phyloP scores from a whole-genome alignment of 2,113 vertebrate genomes.

The Fukomys damarensis region DNA sequence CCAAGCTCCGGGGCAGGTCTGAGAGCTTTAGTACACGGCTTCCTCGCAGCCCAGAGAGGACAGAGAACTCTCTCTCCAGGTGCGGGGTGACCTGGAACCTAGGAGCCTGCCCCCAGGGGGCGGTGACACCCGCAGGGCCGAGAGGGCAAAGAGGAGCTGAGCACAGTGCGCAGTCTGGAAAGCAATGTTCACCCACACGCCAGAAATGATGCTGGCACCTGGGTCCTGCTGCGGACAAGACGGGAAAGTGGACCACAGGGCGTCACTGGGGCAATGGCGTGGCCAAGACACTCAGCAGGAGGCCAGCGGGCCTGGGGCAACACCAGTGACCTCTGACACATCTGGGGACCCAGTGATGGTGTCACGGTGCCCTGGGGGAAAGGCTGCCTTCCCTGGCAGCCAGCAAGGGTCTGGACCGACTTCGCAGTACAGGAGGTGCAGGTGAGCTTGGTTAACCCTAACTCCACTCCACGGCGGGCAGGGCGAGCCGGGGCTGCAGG shows the following conservation, averaged over 20 bases:
- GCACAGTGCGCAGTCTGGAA: background rate
- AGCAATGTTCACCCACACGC: fast-evolving
- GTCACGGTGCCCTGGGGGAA: fast-evolving
- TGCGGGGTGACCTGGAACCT: fast-evolving
- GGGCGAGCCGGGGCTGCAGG: background rate
- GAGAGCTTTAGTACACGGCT: too few species aligned
- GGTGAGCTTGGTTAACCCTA: background rate
- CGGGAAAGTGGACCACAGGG: fast-evolving
- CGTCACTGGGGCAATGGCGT: background rate
- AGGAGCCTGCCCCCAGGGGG: background rate
- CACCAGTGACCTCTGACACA: fast-evolving
- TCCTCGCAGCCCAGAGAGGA: background rate
- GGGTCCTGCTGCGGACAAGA: background rate
- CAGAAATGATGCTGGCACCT: background rate
- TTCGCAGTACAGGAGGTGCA: fast-evolving
- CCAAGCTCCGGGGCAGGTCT: background rate
- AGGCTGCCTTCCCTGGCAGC: background rate
- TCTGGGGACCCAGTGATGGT: too few species aligned
- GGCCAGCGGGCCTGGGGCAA: background rate
- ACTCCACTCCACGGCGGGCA: background rate
- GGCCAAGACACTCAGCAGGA: background rate
- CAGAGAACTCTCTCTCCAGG: background rate
- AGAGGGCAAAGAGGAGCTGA: background rate
- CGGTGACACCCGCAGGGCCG: fast-evolving
- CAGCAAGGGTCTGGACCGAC: fast-evolving